Conservation (phyloP, 1,140 invertebrate genomes). For the Atta texana region DNA sequence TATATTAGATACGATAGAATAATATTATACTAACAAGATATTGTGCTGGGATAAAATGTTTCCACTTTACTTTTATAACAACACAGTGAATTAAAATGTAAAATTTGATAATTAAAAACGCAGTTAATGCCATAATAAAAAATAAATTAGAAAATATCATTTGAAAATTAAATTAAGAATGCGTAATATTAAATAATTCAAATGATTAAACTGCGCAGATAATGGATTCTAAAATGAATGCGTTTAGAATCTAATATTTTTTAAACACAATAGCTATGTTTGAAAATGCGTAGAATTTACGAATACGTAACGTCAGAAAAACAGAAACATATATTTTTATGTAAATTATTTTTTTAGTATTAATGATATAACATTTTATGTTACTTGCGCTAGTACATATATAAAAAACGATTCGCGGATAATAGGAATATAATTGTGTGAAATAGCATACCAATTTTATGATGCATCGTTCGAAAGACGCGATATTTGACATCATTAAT, state of each 20-base stretch:
- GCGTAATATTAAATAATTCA: neutral
- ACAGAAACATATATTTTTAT: neutral
- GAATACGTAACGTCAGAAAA: neutral
- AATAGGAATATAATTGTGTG: neutral
- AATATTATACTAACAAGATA: neutral
- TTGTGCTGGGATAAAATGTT: neutral
- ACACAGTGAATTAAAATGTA: neutral
- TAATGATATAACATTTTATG: neutral
- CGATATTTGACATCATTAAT: neutral
- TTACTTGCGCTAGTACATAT: neutral
- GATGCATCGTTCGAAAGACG: slow-evolving; percentile 68
- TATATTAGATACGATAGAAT: too few relatives aligned
- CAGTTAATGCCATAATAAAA: too few relatives aligned
- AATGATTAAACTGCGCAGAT: neutral
- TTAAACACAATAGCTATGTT: neutral
- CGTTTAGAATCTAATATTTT: neutral
- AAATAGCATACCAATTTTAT: slow-evolving; percentile 73
- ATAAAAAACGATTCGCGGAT: neutral
- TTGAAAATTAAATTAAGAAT: neutral
- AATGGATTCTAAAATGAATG: neutral
- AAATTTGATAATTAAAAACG: neutral
- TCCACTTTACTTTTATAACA: neutral
- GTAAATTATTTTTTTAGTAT: neutral
- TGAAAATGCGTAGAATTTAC: neutral
- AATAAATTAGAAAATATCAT: too few relatives aligned